Evolutionary conservation across 2,113 vertebrate genomes (phyloP), one percentile per base, ranked within the genome.

Genomic region (Colinus virginianus): DNA sequence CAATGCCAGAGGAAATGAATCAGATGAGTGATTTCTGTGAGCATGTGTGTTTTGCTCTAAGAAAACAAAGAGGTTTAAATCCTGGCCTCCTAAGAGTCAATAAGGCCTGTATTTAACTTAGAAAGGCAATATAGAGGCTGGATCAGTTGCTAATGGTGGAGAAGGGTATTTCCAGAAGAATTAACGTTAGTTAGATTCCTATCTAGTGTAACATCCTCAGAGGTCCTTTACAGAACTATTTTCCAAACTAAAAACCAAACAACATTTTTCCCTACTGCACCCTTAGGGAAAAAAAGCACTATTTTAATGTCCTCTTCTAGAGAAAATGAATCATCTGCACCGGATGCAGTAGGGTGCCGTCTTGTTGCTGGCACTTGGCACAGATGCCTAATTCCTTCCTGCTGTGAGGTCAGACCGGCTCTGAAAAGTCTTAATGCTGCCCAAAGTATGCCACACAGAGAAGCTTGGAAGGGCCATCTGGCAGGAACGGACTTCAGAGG

Each of bases 1-100:
- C 79, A 88, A 30, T 67, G 56, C 91, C 63, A 87, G 49, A 90
- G 93, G 94, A 96, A 96, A 96, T 96, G 87, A 96, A 94, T 96
- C 88, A 88, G 76, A 82, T 46, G 61, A 87, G 43, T 34, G 92
- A 90, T 91, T 93, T 86, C 59, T 88, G 78, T 51, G 76, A 78
- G 67, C 1, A 1, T 79, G 79, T 82, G 46, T 75, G 68, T 77
- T 89, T 83, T 87, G 40, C 53, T 80, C 51, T 91, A 62, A 11
- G 38, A 91, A 92, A 95, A 92, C 89, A 88, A 91, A 91, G 75
- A 36, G 13, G 42, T 42, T 80, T 49, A 91, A 85, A 88, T 80
- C 53, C 48, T 88, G 84, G 61, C 45, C 55, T 88, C 82, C 30
- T 0, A 6, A 77, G 84, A 87, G 38, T 68, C 68, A 80, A 25